Conservation (phyloP, 2,797 vertebrate genomes). For the Erethizon dorsatum region DNA sequence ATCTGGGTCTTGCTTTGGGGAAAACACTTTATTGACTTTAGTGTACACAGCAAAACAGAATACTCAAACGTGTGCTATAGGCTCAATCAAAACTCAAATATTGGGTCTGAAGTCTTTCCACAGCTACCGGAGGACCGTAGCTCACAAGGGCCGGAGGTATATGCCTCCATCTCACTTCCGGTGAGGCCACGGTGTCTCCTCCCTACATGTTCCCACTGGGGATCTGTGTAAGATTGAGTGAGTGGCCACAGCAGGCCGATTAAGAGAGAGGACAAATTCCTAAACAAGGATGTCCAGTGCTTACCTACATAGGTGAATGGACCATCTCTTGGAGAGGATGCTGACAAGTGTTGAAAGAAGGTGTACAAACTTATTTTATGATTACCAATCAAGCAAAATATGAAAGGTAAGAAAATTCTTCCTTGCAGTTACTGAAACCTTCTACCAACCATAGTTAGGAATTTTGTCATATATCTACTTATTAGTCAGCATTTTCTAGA, state of each 20-base stretch:
- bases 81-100: conserved; percentile 41
- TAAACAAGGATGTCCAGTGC: not conserved
- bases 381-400: conserved; percentile 42
- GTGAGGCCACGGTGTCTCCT: not conserved
- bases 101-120: conserved; percentile 35
- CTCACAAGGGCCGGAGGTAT: not conserved
- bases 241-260: not conserved
- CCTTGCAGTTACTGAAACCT: not conserved
- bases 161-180: not conserved
- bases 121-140: not conserved
- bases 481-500: not conserved
- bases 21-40: conserved; percentile 40
- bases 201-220: not conserved
- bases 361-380: not conserved
- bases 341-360: not conserved
- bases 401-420: conserved; percentile 7
- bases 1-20: not conserved
- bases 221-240: not conserved
- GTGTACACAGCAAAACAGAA: not conserved
- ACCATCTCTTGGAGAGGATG: not conserved
- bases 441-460: not conserved
- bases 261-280: not conserved
- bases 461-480: not conserved
- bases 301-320: not conserved
- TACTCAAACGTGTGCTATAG: not conserved